Evolutionary conservation across 2,797 vertebrate genomes (phyloP).

Genomic region (Hippoglossus hippoglossus): DNA sequence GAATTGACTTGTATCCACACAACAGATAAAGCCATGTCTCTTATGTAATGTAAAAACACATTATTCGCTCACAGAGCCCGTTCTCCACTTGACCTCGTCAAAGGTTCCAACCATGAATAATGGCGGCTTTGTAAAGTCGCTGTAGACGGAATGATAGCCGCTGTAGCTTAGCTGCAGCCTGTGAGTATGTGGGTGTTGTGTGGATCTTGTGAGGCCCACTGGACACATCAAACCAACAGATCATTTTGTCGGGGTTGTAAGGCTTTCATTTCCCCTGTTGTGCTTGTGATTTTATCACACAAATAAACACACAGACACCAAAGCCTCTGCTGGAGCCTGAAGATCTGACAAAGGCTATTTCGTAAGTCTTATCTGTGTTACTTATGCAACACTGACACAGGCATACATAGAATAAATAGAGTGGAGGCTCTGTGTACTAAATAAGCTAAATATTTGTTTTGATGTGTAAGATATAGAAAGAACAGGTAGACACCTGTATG

Average conservation of each 20-base stretch:
- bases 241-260: constrained; percentile 56
- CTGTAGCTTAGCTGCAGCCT: constrained; percentile 23
- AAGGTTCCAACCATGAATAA: neutral
- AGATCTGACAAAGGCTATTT: constrained; percentile 62
- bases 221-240: constrained; percentile 61
- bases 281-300: constrained; percentile 68
- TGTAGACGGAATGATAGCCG: neutral
- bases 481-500: constrained; percentile 12
- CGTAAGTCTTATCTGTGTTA: constrained; percentile 62
- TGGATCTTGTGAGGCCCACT: constrained; percentile 45
- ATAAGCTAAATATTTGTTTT: constrained; percentile 11
- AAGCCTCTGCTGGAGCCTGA: constrained; percentile 54
- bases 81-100: constrained; percentile 9
- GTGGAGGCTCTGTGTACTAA: constrained; percentile 21
- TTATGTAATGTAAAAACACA: constrained; percentile 2
- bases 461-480: constrained; percentile 5
- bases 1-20: constrained; percentile 10
- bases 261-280: constrained; percentile 73
- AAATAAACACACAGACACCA: constrained; percentile 65
- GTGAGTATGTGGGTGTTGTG: constrained; percentile 27
- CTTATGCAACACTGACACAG: constrained; percentile 55
- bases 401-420: constrained; percentile 4
- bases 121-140: neutral
- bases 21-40: constrained; percentile 1
- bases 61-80: neutral